These are phyloP conservation scores for Polyploca ridens DNA, from an alignment of 2,888 invertebrate species.

Conservation along the genomic window DNA sequence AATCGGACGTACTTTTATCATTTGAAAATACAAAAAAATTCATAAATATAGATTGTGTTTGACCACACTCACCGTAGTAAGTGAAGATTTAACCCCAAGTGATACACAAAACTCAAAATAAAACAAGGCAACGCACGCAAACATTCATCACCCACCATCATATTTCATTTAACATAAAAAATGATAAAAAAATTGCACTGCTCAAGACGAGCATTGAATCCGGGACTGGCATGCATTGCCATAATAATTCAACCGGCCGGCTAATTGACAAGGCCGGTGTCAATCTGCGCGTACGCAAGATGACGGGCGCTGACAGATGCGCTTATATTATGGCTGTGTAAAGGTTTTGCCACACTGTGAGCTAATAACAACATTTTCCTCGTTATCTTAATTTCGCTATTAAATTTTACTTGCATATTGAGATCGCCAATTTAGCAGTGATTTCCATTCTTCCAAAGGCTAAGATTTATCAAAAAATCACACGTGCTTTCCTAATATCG, in stretches of 20 bases:
- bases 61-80: no score
- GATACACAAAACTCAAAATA: neutral
- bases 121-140: slow-evolving; percentile 21
- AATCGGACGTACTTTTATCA: neutral
- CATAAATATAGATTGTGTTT: no score
- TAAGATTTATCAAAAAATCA: no score
- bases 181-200: slow-evolving; percentile 23
- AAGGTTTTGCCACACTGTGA: neutral
- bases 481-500: no score
- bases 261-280: slow-evolving; percentile 62
- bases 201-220: slow-evolving; percentile 42
- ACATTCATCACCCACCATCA: slow-evolving; percentile 15
- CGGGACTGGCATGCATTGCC: slow-evolving; percentile 44
- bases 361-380: neutral
- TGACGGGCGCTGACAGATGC: slow-evolving; percentile 18
- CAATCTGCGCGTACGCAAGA: slow-evolving; percentile 20
- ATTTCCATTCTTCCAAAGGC: no score
- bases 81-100: no score
- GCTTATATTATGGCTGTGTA: neutral
- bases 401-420: no score
- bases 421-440: no score
- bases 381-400: no score
- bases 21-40: no score
- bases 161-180: neutral
- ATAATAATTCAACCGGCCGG: slow-evolving; percentile 52